Conservation (phyloP, 2,113 vertebrate genomes). For the Bufo bufo region DNA sequence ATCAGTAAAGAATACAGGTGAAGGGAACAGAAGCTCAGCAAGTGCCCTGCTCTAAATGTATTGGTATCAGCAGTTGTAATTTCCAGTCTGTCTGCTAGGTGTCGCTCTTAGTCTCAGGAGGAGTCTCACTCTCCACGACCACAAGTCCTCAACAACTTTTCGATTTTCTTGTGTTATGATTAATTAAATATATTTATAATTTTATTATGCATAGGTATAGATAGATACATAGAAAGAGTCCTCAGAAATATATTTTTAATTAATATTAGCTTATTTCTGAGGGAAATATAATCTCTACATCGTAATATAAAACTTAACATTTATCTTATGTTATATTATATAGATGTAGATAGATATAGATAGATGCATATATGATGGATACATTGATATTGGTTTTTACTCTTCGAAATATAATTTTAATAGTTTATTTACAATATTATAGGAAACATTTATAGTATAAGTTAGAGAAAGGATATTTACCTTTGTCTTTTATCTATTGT, state of each 20-base stretch:
- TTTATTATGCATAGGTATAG: not conserved
- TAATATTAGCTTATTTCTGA: not conserved
- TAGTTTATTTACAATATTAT: not conserved
- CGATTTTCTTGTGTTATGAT: not conserved
- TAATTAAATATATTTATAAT: too few species aligned
- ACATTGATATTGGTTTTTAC: too few species aligned
- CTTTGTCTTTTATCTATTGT: not conserved
- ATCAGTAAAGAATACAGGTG: conserved; percentile 53
- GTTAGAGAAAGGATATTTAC: not conserved
- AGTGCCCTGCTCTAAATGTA: not conserved
- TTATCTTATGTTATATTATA: too few species aligned
- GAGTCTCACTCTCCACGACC: not conserved
- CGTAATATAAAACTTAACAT: too few species aligned
- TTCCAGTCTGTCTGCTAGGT: conserved; percentile 89
- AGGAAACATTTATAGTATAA: not conserved
- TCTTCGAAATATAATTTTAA: not conserved
- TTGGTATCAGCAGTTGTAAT: conserved; percentile 68
- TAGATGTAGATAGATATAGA: not conserved
- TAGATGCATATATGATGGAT: not conserved
- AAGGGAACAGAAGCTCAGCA: conserved; percentile 39
- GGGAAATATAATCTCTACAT: not conserved
- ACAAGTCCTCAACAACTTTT: not conserved
- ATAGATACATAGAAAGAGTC: not conserved
- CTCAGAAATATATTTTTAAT: not conserved
- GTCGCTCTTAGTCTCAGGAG: conserved; percentile 89